Base-by-base conservation (phyloP, 2,797 vertebrate species). In the Molossus alvarezi region DNA sequence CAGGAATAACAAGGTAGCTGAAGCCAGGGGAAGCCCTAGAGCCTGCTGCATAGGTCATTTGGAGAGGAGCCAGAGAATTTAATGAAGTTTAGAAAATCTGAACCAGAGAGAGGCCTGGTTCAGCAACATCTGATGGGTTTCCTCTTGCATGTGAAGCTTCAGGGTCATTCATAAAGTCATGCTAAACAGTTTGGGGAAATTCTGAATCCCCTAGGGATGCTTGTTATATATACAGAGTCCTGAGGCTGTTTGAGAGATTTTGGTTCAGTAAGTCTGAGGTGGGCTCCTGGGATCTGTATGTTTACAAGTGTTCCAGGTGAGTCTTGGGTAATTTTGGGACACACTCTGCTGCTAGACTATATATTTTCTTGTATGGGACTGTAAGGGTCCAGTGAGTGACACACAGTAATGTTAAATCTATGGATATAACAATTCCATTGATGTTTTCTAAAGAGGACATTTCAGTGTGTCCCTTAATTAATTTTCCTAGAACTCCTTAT, bases 401-500 rank as follows among this genome's bases (percentile, higher is more conserved):
- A 1, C n/a, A 55, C 23, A 76, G 71, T 89, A 73, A 45, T 81
- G 18, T 55, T 90, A 17, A 41, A 64, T 76, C 6, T 72, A 41
- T 57, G 81, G n/a, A 58, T 69, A 48, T 51, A 79, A 71, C 90
- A 27, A 84, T 72, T 95, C 20, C 33, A 27, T 20, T 77, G n/a
- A 29, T 64, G 80, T 51, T 95, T 89, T 90, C 80, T 94, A 88
- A 62, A 84, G 81, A 96, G 77, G 25, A 45, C 21, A 73, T 82
- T 96, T 89, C 67, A 88, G 1, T 77, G 33, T 75, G 58, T 55
- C 12, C 37, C 9, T 93, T n/a, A 64, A 9, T 95, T 60, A 76
- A 58, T 88, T 93, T 93, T 88, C 71, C 55, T 89, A 80, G 85
- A 71, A 83, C 55, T 86, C 3, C 75, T 92, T 90, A 94, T 94